Evolutionary conservation across 2,797 vertebrate genomes (phyloP).

Genomic region (Crossoptilon crossoptilon): DNA sequence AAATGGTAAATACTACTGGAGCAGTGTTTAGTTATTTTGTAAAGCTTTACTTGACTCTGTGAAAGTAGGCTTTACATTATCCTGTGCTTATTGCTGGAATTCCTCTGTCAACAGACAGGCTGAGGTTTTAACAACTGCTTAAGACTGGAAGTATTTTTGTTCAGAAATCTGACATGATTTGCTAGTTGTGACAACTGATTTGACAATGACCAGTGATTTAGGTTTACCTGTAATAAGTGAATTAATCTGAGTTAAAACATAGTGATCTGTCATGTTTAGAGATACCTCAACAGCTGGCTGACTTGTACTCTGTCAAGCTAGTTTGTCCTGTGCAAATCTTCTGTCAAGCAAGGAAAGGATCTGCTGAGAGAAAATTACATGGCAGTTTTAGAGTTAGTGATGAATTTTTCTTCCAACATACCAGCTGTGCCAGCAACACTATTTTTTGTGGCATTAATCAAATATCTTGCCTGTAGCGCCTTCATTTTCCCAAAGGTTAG

Average conservation of each 20-base stretch:
- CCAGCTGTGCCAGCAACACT: conserved; percentile 89
- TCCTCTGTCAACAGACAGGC: conserved; percentile 40
- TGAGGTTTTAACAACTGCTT: conserved; percentile 66
- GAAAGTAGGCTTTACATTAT: not conserved
- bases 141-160: conserved; percentile 75
- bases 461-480: conserved; percentile 83
- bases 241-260: conserved; percentile 91
- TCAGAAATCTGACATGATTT: conserved; percentile 83
- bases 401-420: conserved; percentile 86
- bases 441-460: conserved; percentile 87
- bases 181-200: conserved; percentile 85
- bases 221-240: conserved; percentile 88
- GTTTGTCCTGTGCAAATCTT: conserved; percentile 92
- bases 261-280: conserved; percentile 90
- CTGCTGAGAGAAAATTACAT: conserved; percentile 83
- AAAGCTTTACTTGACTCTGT: not conserved
- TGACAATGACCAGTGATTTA: conserved; percentile 89
- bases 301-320: conserved; percentile 90
- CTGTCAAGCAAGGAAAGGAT: conserved; percentile 85
- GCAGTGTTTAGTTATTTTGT: not conserved
- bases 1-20: not conserved
- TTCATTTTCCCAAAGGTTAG: conserved; percentile 83
- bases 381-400: conserved; percentile 85
- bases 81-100: conserved; percentile 33
- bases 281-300: conserved; percentile 90